phyloP scores from a whole-genome alignment of 1,140 invertebrate species.

The Augochlora pura region DNA sequence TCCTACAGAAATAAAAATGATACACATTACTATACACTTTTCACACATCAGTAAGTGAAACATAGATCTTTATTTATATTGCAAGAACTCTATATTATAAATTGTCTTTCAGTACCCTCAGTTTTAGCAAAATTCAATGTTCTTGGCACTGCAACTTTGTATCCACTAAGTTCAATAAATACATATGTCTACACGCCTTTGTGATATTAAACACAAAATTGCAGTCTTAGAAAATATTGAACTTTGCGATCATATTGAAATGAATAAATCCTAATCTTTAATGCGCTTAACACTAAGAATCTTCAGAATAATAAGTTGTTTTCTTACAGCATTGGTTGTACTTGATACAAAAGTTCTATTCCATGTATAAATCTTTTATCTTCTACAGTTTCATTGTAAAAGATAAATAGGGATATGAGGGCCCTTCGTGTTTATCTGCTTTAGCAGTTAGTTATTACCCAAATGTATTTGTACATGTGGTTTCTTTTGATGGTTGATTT shows the following conservation, averaged over 20 bases:
- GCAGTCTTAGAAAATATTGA: conserved; percentile 40
- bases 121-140: conserved; percentile 33
- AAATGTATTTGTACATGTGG: conserved; percentile 57
- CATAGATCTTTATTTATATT: conserved; percentile 48
- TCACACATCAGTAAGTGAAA: conserved; percentile 36
- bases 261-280: conserved; percentile 20
- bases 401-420: conserved; percentile 55
- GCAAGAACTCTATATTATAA: conserved; percentile 49
- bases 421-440: conserved; percentile 56
- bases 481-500: conserved; percentile 67
- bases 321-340: conserved; percentile 57
- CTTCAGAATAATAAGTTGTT: conserved; percentile 32
- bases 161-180: neutral
- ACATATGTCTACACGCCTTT: neutral
- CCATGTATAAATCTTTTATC: conserved; percentile 16
- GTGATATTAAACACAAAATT: conserved; percentile 27
- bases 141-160: neutral
- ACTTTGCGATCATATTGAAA: conserved; percentile 18
- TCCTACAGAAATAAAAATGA: conserved; percentile 74
- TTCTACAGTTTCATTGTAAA: conserved; percentile 32
- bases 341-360: conserved; percentile 53
- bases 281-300: conserved; percentile 31
- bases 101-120: conserved; percentile 22
- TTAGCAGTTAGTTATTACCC: conserved; percentile 66
- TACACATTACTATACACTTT: conserved; percentile 42